These are phyloP conservation scores for Eupithecia tripunctaria DNA, from an alignment of 2,888 invertebrate genomes.

Conservation along the genomic window DNA sequence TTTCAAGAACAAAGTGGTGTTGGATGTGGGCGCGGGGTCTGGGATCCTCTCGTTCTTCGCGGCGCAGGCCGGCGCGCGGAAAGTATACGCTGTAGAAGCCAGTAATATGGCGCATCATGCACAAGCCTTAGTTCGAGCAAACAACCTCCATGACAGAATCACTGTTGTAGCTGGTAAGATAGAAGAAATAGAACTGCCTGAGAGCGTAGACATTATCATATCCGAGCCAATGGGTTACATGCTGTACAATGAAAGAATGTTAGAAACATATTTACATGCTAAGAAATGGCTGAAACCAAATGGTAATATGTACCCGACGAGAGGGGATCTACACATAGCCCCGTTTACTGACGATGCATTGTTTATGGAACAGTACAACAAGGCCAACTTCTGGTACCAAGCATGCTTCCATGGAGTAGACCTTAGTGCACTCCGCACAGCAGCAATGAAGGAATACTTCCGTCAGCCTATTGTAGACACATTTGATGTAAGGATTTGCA, in stretches of 20 bases:
- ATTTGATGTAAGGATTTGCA: constrained; percentile 98
- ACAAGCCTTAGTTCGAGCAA: constrained; percentile 94
- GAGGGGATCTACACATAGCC: constrained; percentile 98
- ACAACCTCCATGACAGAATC: constrained; percentile 94
- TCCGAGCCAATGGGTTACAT: constrained; percentile 99
- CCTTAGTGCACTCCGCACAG: constrained; percentile 94
- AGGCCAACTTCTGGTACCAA: constrained; percentile 99
- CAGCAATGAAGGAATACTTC: constrained; percentile 98
- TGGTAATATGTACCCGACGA: constrained; percentile 98
- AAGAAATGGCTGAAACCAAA: constrained; percentile 97
- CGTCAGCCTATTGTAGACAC: constrained; percentile 99
- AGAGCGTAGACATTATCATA: constrained; percentile 97
- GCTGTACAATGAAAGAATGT: constrained; percentile 99
- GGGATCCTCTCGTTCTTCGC: constrained; percentile 99
- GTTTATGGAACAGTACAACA: constrained; percentile 98
- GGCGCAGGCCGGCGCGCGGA: constrained; percentile 97
- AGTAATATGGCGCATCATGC: constrained; percentile 99
- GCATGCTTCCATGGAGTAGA: constrained; percentile 99
- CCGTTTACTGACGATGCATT: constrained; percentile 99
- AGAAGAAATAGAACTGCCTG: constrained; percentile 98
- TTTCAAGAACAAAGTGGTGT: constrained; percentile 95
- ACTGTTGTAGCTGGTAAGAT: constrained; percentile 98
- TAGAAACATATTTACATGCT: constrained; percentile 99
- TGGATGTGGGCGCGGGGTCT: constrained; percentile 99
- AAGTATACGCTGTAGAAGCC: constrained; percentile 99